Conservation (phyloP, 2,113 vertebrate species). For the Ardeotis arabs region DNA sequence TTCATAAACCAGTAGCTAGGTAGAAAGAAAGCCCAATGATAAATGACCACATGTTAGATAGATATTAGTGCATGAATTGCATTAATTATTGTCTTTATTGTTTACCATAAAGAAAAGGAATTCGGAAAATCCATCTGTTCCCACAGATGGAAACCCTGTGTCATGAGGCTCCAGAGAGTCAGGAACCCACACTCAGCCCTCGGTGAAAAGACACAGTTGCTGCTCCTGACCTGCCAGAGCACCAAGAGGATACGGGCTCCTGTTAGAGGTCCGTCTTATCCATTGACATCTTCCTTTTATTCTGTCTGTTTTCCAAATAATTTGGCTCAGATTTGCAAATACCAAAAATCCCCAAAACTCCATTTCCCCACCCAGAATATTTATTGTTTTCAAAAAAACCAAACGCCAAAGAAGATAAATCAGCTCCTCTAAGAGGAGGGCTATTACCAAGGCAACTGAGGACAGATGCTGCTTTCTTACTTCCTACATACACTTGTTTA, state of each 20-base stretch:
- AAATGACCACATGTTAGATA: constrained; percentile 41
- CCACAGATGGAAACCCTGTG: not conserved
- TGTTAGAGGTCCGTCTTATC: not conserved
- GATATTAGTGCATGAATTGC: constrained; percentile 32
- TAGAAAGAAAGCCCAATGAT: constrained; percentile 54
- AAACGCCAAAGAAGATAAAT: not conserved
- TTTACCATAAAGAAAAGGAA: constrained; percentile 7
- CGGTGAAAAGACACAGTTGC: not conserved
- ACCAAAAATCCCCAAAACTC: not conserved
- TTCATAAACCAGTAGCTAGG: constrained; percentile 55
- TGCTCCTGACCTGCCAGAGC: not conserved
- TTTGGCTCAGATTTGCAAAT: not conserved
- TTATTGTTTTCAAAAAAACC: not conserved
- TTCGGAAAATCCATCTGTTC: constrained; percentile 4
- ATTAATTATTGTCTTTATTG: constrained; percentile 47
- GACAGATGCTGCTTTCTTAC: not conserved
- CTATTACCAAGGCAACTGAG: not conserved
- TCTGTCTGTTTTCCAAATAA: not conserved
- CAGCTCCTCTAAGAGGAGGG: not conserved
- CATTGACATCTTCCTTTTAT: not conserved
- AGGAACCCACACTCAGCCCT: not conserved
- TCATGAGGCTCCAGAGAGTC: not conserved
- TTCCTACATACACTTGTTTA: not conserved
- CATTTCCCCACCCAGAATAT: not conserved
- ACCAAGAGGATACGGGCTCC: not conserved